These are phyloP conservation scores for Wasmannia auropunctata DNA, from an alignment of 1,140 invertebrate species.

Conservation along the genomic window DNA sequence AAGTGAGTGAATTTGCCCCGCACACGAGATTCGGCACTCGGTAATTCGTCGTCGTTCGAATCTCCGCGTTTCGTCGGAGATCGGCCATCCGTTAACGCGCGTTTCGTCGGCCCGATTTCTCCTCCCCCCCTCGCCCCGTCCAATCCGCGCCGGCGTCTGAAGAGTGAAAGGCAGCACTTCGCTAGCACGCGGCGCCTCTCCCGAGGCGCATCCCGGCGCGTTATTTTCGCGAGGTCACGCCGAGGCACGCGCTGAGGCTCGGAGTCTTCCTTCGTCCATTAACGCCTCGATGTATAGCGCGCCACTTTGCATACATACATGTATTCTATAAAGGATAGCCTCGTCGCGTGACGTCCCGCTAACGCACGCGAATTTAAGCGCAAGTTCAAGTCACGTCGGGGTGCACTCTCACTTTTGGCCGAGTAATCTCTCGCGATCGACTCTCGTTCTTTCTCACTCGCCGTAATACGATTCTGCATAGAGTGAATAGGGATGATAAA, in stretches of 20 bases:
- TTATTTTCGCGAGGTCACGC: slow-evolving; percentile 37
- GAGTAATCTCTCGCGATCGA: neutral
- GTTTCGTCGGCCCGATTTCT: neutral
- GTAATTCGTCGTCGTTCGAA: slow-evolving; percentile 27
- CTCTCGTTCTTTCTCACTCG: neutral
- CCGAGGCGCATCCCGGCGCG: slow-evolving; percentile 16
- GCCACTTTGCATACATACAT: neutral
- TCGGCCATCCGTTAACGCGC: slow-evolving; percentile 7
- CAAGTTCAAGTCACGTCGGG: neutral
- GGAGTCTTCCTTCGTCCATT: slow-evolving; percentile 5
- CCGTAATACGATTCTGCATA: neutral
- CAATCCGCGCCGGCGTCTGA: neutral
- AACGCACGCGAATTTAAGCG: neutral
- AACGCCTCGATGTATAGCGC: neutral
- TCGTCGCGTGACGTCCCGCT: neutral
- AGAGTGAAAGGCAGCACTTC: slow-evolving; percentile 44
- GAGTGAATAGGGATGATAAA: neutral
- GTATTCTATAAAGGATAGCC: neutral
- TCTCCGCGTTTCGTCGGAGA: neutral
- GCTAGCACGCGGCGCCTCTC: neutral
- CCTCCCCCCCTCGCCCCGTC: too few relatives aligned
- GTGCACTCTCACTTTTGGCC: neutral
- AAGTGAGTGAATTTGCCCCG: slow-evolving; percentile 46
- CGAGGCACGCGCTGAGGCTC: neutral
- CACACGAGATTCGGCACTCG: slow-evolving; percentile 12